Evolutionary conservation across 2,888 invertebrate species (phyloP).

Genomic region (Cantharis flavilabris): DNA sequence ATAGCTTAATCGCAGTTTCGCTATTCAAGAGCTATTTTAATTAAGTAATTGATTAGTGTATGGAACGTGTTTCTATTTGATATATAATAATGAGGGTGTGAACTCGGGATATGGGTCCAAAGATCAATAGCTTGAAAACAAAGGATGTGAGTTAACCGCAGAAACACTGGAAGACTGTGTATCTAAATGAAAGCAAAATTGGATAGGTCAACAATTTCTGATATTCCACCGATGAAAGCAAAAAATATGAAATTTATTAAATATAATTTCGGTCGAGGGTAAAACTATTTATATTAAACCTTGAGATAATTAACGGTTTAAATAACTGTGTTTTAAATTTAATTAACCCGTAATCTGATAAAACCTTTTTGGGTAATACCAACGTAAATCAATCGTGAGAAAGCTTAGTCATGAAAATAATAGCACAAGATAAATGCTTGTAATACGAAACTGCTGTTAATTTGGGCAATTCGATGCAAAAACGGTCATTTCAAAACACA

Average conservation of each 20-base stretch:
- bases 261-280: neutral
- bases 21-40: neutral
- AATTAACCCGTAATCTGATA: constrained; percentile 1
- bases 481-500: constrained; percentile 15
- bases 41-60: neutral
- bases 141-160: neutral
- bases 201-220: neutral
- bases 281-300: neutral
- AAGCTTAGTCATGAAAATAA: constrained; percentile 7
- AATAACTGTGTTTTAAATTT: constrained; percentile 1
- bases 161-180: neutral
- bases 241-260: neutral
- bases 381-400: constrained; percentile 9
- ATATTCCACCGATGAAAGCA: neutral
- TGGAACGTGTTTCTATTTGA: neutral
- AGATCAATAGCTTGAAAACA: neutral
- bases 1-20: neutral
- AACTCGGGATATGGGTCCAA: neutral
- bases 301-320: neutral
- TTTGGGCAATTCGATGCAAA: constrained; percentile 21
- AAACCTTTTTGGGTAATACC: neutral
- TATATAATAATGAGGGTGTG: neutral
- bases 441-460: constrained; percentile 17
- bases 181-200: neutral
- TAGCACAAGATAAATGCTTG: constrained; percentile 7